A percentile compares a stretch with the other conserved stretches of the same genome.
Evolutionary conservation across 2,113 vertebrate species (phyloP).

Genomic region (Oostethus manadensis): DNA sequence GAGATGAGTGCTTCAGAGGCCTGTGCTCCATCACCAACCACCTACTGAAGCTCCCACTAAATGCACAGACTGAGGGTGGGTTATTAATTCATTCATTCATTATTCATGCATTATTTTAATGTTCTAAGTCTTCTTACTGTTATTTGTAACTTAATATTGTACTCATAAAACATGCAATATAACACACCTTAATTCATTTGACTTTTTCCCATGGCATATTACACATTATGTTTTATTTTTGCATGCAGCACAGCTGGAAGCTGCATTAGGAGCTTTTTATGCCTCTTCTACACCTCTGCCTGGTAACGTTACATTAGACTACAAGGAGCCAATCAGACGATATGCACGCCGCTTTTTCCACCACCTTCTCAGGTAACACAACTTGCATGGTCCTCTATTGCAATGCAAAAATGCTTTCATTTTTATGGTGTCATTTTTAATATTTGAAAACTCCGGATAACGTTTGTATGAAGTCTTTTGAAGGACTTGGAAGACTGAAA

Average conservation of each 20-base stretch:
- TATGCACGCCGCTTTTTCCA: constrained; percentile 95
- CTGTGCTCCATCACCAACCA: constrained; percentile 83
- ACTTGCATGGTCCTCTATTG: background rate
- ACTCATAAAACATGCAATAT: too few relatives aligned
- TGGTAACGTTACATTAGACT: constrained; percentile 82
- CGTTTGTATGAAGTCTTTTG: too few relatives aligned
- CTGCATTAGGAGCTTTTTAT: constrained; percentile 89
- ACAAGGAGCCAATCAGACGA: constrained; percentile 85
- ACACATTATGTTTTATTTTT: constrained; percentile 12
- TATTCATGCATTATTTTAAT: background rate
- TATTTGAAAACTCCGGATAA: too few relatives aligned
- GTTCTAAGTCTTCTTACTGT: background rate
- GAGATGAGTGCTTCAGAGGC: constrained; percentile 76
- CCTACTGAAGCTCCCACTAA: constrained; percentile 85
- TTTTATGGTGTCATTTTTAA: too few relatives aligned
- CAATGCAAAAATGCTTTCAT: background rate
- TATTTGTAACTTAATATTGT: too few relatives aligned
- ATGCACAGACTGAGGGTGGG: constrained; percentile 74
- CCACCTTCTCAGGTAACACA: constrained; percentile 91
- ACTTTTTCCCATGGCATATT: background rate
- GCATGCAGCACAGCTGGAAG: constrained; percentile 84
- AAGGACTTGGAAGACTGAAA: too few relatives aligned
- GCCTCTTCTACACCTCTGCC: constrained; percentile 81
- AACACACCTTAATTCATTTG: too few relatives aligned
- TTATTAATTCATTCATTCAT: background rate